These are phyloP conservation scores for Calycopis cecrops DNA, from an alignment of 1,140 invertebrate species.

Conservation along the genomic window DNA sequence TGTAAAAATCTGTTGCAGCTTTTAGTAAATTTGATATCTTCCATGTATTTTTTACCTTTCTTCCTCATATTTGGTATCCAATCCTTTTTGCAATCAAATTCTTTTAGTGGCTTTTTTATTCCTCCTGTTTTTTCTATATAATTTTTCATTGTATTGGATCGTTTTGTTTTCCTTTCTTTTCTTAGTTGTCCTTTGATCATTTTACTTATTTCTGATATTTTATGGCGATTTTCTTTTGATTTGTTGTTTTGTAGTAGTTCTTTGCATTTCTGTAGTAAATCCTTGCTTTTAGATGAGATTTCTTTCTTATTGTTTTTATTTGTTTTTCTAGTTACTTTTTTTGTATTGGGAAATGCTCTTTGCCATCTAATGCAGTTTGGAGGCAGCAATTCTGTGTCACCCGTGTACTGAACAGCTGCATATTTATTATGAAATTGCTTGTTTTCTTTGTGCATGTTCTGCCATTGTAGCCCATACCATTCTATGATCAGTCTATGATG, in stretches of 20 bases:
- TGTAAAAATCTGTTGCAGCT: conserved; percentile 15
- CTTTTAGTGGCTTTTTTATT: too few species aligned
- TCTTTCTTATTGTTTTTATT: conserved; percentile 16
- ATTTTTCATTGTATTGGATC: conserved; percentile 20
- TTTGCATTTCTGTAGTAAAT: conserved; percentile 24
- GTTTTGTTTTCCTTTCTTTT: conserved; percentile 24
- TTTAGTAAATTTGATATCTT: conserved; percentile 21
- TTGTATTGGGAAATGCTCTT: too few species aligned
- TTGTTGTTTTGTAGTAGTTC: conserved; percentile 22
- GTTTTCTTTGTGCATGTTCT: conserved; percentile 18
- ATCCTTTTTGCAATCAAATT: too few species aligned
- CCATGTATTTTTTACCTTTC: conserved; percentile 1
- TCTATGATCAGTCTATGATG: conserved; percentile 34
- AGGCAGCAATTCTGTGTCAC: too few species aligned
- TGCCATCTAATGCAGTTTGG: too few species aligned
- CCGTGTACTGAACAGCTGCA: too few species aligned
- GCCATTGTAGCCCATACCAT: conserved; percentile 28
- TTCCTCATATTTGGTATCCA: conserved; percentile 25
- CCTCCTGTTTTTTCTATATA: too few species aligned
- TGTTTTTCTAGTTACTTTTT: too few species aligned
- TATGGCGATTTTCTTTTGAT: conserved; percentile 19
- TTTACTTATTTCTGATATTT: conserved; percentile 26
- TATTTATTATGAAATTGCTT: conserved; percentile 20
- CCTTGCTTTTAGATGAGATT: conserved; percentile 19
- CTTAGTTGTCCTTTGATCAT: conserved; percentile 22